Evolutionary conservation across 2,888 invertebrate species (phyloP).

Genomic region (Noctua fimbriata): DNA sequence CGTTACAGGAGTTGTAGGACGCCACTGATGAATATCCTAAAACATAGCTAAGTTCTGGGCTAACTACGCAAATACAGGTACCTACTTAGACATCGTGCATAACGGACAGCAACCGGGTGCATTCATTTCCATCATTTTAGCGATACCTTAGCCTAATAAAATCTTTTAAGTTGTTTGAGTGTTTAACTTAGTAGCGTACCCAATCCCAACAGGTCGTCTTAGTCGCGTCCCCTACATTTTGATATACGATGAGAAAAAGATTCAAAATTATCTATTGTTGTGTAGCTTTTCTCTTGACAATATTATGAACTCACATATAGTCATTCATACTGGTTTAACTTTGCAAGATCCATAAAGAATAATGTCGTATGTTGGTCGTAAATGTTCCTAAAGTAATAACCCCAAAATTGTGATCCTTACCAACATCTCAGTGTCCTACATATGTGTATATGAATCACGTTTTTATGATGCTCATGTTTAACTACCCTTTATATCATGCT

Average conservation of each 20-base stretch:
- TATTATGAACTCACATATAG: background rate
- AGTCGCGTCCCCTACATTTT: too few relatives aligned
- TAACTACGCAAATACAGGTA: background rate
- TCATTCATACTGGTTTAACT: too few relatives aligned
- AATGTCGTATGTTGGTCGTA: constrained; percentile 66
- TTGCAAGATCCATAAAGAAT: constrained; percentile 2
- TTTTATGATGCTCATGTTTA: constrained; percentile 47
- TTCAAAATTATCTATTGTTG: background rate
- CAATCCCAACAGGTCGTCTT: too few relatives aligned
- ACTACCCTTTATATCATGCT: constrained; percentile 40
- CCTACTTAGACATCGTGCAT: background rate
- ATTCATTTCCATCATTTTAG: too few relatives aligned
- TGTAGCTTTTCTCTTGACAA: background rate
- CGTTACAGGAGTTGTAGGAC: background rate
- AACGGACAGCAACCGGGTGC: too few relatives aligned
- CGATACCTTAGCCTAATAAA: too few relatives aligned
- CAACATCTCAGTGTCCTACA: constrained; percentile 55
- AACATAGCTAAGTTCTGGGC: background rate
- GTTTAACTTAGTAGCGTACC: too few relatives aligned
- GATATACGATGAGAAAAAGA: background rate
- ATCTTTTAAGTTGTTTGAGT: too few relatives aligned
- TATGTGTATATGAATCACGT: constrained; percentile 51
- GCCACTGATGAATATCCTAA: background rate
- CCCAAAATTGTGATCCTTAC: constrained; percentile 69
- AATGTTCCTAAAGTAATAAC: constrained; percentile 73